Evolutionary conservation across 2,113 vertebrate genomes (phyloP).

Genomic region (Willisornis vidua): DNA sequence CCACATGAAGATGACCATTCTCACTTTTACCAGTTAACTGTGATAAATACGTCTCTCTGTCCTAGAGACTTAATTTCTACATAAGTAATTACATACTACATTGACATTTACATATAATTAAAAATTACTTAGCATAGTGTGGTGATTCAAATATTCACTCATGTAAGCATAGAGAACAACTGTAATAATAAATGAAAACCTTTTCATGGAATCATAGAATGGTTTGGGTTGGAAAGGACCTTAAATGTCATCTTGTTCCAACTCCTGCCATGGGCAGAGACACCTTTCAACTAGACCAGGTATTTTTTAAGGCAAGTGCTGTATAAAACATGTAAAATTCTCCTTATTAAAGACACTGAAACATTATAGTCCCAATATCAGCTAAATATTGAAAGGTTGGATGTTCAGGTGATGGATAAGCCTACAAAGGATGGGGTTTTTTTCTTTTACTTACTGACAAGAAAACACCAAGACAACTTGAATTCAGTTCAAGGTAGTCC

Average conservation of each 20-base stretch:
- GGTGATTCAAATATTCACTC: not conserved
- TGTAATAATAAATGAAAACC: not conserved
- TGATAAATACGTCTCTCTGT: not conserved
- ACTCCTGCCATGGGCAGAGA: not conserved
- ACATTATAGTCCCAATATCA: not conserved
- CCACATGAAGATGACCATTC: not conserved
- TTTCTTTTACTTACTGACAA: not conserved
- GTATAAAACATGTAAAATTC: not conserved
- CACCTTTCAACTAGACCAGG: not conserved
- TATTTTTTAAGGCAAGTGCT: not conserved
- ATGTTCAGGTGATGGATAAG: not conserved
- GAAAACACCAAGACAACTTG: not conserved
- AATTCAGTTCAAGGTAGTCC: not conserved
- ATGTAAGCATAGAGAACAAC: not conserved
- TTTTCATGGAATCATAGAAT: not conserved
- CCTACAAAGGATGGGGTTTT: not conserved
- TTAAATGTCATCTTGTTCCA: not conserved
- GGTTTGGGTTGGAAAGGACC: not conserved
- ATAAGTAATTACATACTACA: not conserved
- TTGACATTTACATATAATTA: not conserved
- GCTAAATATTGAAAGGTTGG: not conserved
- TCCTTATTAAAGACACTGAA: not conserved
- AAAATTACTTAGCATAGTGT: not conserved
- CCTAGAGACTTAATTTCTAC: not conserved
- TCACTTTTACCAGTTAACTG: not conserved